Evolutionary conservation across 2,113 vertebrate species (phyloP), one percentile per base, ranked within the genome.

Genomic region (Laterallus jamaicensis): DNA sequence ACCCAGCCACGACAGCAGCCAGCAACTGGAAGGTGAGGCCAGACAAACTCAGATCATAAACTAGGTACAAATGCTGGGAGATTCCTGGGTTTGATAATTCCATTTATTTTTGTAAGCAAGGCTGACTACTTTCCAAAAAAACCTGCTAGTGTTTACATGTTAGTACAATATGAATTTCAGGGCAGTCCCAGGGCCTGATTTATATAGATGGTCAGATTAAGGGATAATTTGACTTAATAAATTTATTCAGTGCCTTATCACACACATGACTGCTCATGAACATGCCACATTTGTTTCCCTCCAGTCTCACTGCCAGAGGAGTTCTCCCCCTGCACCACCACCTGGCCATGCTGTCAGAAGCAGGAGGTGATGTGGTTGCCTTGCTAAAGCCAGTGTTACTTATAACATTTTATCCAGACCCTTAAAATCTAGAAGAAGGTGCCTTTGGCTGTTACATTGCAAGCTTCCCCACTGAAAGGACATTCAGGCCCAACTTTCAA

Each of bases 81-180:
- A 59, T 50, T 56, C 12, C 50, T 66, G 73, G 64, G 54, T 81
- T 40, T 77, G 55, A 62, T 15, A 52, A 54, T 69, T 64, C 39
- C 44, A 47, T 54, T 54, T 54, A 9, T 3, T 12, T 25, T 80
- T 81, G 77, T 54, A 70, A 95, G 24, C 26, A 55, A 83, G 63
- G 56, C 1, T 3, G 49, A 29, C 52, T 59, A 15, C 52, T 77
- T 64, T 47, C 50, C 80, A 50, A 12, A 75, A 88, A 79, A 50
- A 40, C 10, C 64, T 59, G 32, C 50, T 22, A 12, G 32, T 5
- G 1, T 26, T 67, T 18, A 50, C 0, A 0, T 16, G 37, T 18
- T 42, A 39, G 29, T 52, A 67, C 40, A 74, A 49, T 8, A 49
- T 0, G 26, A 59, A 80, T 74, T 66, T 73, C 71, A 77, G 50